Evolutionary conservation across 2,113 vertebrate genomes (phyloP).

Genomic region (Siphamia tubifer): DNA sequence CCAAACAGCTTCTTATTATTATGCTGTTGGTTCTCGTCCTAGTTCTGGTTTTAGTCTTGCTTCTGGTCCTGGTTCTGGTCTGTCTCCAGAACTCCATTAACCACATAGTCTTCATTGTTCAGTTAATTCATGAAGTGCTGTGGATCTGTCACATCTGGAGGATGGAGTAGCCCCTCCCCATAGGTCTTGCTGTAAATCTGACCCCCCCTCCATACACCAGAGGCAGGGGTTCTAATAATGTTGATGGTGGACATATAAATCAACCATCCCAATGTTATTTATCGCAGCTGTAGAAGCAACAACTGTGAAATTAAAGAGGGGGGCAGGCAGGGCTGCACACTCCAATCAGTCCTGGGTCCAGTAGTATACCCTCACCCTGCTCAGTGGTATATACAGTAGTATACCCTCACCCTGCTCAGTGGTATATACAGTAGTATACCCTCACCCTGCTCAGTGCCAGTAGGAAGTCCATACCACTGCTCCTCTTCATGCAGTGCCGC

Average conservation of each 20-base stretch:
- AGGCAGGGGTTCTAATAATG: constrained; percentile 37
- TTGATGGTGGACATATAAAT: constrained; percentile 46
- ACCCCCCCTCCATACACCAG: constrained; percentile 6
- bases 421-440: no score
- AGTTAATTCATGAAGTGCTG: constrained; percentile 27
- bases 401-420: constrained; percentile 85
- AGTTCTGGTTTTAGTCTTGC: no score
- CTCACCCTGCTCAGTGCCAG: constrained; percentile 88
- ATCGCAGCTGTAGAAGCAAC: constrained; percentile 27
- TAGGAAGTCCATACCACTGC: constrained; percentile 86
- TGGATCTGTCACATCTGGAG: constrained; percentile 41
- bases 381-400: no score
- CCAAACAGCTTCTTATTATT: no score
- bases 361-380: constrained; percentile 85
- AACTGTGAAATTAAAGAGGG: constrained; percentile 75
- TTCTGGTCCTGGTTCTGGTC: no score
- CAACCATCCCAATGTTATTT: constrained; percentile 42
- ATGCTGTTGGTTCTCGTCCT: no score
- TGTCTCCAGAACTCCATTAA: no score
- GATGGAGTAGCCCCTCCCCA: constrained; percentile 25
- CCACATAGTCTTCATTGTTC: constrained; percentile 18
- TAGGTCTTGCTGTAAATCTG: constrained; percentile 56
- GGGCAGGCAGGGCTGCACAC: no score
- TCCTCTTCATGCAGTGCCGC: constrained; percentile 84
- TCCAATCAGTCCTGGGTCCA: no score